Evolutionary conservation across 2,113 vertebrate genomes (phyloP).

Genomic region (Eptesicus fuscus): DNA sequence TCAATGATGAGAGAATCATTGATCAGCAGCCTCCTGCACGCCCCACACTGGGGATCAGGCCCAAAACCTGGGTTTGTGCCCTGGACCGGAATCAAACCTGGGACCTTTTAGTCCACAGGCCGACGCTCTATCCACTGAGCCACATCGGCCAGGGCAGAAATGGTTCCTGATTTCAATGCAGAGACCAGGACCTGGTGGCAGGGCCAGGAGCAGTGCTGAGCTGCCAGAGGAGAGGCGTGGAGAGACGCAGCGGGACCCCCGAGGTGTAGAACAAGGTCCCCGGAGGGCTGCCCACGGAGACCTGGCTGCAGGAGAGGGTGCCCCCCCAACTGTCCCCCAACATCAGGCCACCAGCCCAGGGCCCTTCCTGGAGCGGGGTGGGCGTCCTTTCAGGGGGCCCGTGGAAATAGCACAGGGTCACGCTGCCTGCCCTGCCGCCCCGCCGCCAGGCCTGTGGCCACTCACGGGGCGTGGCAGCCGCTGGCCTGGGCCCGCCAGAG

Average conservation of each 20-base stretch:
- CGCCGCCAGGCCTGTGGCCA: background rate
- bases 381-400: background rate
- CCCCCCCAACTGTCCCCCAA: background rate
- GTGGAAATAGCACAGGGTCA: background rate
- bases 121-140: no score
- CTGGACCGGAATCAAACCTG: no score
- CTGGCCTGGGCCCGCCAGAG: background rate
- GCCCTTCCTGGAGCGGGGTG: background rate
- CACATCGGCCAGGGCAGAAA: no score
- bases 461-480: background rate
- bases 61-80: no score
- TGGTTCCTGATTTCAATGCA: background rate
- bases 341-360: background rate
- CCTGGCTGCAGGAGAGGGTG: background rate
- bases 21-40: no score
- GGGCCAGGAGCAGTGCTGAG: background rate
- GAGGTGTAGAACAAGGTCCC: background rate
- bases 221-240: background rate
- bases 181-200: background rate
- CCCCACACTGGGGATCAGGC: no score
- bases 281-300: background rate
- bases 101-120: no score
- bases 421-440: background rate
- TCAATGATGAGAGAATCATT: no score
- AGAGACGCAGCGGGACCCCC: background rate